Evolutionary conservation across 2,113 vertebrate species (phyloP), one percentile per base, ranked within the genome.

Genomic region (Pterocles orientalis): DNA sequence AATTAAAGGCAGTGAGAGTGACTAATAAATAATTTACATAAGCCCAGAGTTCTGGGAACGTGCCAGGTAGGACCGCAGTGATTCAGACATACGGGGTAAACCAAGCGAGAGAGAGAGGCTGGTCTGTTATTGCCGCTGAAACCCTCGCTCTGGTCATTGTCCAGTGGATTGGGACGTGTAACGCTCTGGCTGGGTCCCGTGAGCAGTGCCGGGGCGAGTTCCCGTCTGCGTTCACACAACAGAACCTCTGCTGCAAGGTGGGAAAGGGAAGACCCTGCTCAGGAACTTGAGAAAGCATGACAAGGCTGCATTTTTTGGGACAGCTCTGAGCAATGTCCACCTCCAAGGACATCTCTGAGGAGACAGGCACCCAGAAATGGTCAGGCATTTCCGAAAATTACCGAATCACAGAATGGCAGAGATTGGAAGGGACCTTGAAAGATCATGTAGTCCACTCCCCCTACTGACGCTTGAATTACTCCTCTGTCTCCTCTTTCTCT

Each of bases 11-110:
- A 76, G 78, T 6, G 39, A 82, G 78, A 93, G 82, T 34, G 82
- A 76, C 70, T 69, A 72, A 89, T 92, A 93, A 94, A 94, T 90
- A 79, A 95, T 90, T 92, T 51, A 75, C 94, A 82, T 79, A 29
- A 90, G 7, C 29, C 65, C 92, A 43, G 82, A 4, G 70, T 11
- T 69, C 70, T 93, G 90, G 90, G 84, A 79, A 9, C 0, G 56
- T 48, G 87, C 92, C 94, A 81, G 81, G 73, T 64, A 14, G 21
- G 79, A 24, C 73, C 58, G 19, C 60, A 64, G 90, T 0, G 28
- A 10, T 33, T 73, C 89, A 84, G 65, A 8, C 68, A 45, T 3
- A 23, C 2, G 58, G 82, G 62, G 48, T 23, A 60, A 90, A 47
- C 71, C 58, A 12, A n/a, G 69, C 0, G 6, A 56, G 82, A 15